Conservation (phyloP, 2,113 vertebrate species). For the Rhinichthys klamathensis region DNA sequence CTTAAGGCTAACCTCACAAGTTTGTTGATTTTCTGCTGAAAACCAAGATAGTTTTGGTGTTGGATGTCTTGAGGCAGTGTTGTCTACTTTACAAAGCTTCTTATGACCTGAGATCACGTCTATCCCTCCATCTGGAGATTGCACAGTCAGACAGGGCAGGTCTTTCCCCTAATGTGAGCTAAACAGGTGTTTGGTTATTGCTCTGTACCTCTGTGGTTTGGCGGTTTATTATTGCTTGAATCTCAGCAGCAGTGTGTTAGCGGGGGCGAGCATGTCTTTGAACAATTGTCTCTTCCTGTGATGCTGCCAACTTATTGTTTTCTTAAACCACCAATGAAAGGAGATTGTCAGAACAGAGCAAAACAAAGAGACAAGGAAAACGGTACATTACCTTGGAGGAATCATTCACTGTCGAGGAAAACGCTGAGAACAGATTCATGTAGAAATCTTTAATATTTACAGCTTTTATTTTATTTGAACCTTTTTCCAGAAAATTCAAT, state of each 20-base stretch:
- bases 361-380: background rate
- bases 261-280: conserved; percentile 3
- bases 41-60: background rate
- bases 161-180: background rate
- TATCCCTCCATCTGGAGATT: background rate
- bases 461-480: background rate
- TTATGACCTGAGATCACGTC: background rate
- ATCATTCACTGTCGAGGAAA: background rate
- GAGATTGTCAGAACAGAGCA: conserved; percentile 6
- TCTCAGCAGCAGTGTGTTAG: background rate
- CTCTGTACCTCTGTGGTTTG: conserved; percentile 45
- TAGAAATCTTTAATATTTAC: background rate
- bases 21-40: background rate
- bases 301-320: background rate
- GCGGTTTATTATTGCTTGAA: conserved; percentile 28
- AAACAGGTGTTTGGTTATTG: conserved; percentile 49
- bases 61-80: background rate
- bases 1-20: background rate
- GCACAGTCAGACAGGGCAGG: background rate
- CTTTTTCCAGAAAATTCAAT: background rate
- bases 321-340: conserved; percentile 2
- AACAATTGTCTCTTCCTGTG: conserved; percentile 16
- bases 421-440: background rate
- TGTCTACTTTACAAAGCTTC: conserved; percentile 2
- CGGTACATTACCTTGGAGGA: conserved; percentile 1